Conservation (phyloP, 2,797 vertebrate species). For the Myotis vivesi region DNA sequence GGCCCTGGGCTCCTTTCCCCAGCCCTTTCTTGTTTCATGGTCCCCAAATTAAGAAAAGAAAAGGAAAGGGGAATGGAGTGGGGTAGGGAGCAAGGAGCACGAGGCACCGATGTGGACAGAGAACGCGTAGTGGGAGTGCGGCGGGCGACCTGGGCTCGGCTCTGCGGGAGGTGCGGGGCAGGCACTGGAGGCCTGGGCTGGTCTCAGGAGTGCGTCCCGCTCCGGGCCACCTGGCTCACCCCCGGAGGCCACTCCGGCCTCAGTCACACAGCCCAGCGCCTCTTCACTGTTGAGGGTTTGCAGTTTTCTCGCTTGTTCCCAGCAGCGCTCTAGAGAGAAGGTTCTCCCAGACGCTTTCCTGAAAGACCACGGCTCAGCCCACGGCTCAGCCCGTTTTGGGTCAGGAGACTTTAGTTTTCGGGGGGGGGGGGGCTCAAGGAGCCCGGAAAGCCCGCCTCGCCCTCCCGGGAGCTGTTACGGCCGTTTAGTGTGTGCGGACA, state of each 20-base stretch:
- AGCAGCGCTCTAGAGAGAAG: not conserved
- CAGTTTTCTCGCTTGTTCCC: not conserved
- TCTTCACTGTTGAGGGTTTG: not conserved
- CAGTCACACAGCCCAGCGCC: not conserved
- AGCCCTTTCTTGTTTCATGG: too few species aligned
- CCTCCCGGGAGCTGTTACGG: not conserved
- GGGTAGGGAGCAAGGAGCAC: not conserved
- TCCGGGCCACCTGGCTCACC: not conserved
- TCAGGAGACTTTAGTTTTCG: not conserved
- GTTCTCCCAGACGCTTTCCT: not conserved
- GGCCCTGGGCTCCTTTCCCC: too few species aligned
- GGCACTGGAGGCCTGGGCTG: not conserved
- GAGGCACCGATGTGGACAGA: not conserved
- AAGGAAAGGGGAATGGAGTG: not conserved
- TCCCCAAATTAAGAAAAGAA: not conserved
- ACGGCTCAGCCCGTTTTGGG: too few species aligned
- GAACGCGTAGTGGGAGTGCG: not conserved
- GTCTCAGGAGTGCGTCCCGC: not conserved
- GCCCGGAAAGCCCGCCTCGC: not conserved
- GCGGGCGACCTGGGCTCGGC: not conserved
- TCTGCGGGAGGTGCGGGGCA: not conserved
- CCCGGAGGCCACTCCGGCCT: not conserved
- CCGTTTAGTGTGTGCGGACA: slow-evolving; percentile 8
- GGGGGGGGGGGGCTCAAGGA: not conserved
- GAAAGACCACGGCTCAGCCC: not conserved